These are phyloP conservation scores for Sycophila sp. DNA, from an alignment of 1,140 invertebrate genomes.

Conservation along the genomic window DNA sequence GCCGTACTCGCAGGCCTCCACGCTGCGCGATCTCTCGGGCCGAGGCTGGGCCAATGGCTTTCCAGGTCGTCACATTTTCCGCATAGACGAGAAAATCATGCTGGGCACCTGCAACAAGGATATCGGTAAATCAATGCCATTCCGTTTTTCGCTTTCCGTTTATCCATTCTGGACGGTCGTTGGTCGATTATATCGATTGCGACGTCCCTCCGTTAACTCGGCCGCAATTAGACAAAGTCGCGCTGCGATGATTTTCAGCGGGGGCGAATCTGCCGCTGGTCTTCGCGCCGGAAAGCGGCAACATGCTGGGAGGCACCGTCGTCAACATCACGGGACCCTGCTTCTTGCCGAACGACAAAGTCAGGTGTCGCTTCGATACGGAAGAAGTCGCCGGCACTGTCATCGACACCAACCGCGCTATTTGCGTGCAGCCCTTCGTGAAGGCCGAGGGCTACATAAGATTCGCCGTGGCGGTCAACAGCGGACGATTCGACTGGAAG, in stretches of 20 bases:
- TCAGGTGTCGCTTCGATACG: conserved; percentile 85
- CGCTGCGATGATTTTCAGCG: conserved; percentile 66
- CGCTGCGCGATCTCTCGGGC: conserved; percentile 81
- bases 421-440: conserved; percentile 89
- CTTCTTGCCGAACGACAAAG: conserved; percentile 77
- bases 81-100: conserved; percentile 94
- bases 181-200: background rate
- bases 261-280: conserved; percentile 82
- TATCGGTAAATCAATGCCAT: conserved; percentile 71
- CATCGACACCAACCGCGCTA: conserved; percentile 82
- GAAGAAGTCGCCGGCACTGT: conserved; percentile 79
- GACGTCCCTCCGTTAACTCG: background rate
- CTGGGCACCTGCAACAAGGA: conserved; percentile 92
- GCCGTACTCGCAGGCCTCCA: conserved; percentile 89
- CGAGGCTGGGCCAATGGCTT: conserved; percentile 89
- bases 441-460: conserved; percentile 91
- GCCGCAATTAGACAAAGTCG: background rate
- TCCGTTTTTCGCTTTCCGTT: background rate
- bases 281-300: conserved; percentile 92
- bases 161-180: background rate
- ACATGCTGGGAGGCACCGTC: conserved; percentile 94
- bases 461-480: conserved; percentile 87
- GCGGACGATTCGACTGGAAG: conserved; percentile 87
- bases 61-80: conserved; percentile 91
- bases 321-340: conserved; percentile 96